These are phyloP conservation scores for Cheilosia urbana DNA, from an alignment of 2,888 invertebrate genomes.

Conservation along the genomic window DNA sequence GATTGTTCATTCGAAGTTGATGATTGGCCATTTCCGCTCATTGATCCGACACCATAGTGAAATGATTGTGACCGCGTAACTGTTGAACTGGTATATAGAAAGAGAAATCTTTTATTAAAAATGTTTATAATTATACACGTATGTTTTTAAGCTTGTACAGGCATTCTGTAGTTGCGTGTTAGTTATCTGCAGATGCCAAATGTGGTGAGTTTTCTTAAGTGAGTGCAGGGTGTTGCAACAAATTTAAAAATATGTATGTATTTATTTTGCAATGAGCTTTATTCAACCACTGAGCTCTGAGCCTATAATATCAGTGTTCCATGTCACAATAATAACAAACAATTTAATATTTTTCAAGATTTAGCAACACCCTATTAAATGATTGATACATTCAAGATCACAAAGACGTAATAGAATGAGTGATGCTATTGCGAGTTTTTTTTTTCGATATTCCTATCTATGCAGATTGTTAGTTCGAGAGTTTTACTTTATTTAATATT, in stretches of 20 bases:
- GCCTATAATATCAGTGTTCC: background rate
- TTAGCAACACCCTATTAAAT: conserved; percentile 26
- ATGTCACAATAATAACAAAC: background rate
- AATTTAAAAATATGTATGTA: background rate
- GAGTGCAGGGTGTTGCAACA: conserved; percentile 42
- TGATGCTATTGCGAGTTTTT: conserved; percentile 25
- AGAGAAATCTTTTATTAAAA: conserved; percentile 28
- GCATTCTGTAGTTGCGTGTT: conserved; percentile 60
- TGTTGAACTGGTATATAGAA: conserved; percentile 82
- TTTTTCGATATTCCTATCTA: background rate
- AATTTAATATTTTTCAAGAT: conserved; percentile 12
- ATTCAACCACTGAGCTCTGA: background rate
- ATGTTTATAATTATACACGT: background rate
- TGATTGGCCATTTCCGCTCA: conserved; percentile 59
- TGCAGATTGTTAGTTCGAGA: conserved; percentile 17
- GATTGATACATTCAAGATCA: conserved; percentile 11
- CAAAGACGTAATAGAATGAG: conserved; percentile 8
- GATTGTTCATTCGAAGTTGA: conserved; percentile 63
- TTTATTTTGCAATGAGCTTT: background rate
- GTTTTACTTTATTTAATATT: background rate
- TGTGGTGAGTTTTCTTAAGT: conserved; percentile 51
- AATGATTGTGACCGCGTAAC: conserved; percentile 87
- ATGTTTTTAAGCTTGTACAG: conserved; percentile 57
- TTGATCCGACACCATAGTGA: conserved; percentile 83
- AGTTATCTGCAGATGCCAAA: conserved; percentile 24